phyloP scores from a whole-genome alignment of 2,888 invertebrate genomes.

The Cheiracanthium punctorium region DNA sequence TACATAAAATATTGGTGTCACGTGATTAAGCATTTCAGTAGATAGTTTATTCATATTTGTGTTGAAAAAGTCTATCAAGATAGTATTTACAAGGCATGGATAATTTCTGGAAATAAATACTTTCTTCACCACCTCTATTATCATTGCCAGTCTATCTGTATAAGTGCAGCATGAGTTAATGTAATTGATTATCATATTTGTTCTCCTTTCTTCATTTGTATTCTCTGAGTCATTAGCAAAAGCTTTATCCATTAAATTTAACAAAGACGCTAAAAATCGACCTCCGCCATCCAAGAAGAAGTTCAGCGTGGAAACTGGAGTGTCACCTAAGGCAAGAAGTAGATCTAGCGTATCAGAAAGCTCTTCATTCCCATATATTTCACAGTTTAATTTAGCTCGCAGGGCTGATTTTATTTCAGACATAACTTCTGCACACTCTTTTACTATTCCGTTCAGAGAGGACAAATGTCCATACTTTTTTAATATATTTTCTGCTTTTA shows the following conservation, averaged over 20 bases:
- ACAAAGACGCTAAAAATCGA: neutral
- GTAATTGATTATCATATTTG: neutral
- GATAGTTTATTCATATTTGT: neutral
- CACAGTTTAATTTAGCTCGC: constrained; percentile 8
- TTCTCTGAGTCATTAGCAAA: neutral
- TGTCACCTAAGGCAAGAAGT: constrained; percentile 12
- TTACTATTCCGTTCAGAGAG: neutral
- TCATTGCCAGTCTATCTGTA: neutral
- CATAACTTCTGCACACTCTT: neutral
- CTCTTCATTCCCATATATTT: constrained; percentile 2
- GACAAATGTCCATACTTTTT: constrained; percentile 9
- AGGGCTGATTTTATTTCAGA: neutral
- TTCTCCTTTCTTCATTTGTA: neutral
- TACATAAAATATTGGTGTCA: constrained; percentile 1
- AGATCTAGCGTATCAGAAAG: constrained; percentile 4
- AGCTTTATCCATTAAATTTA: neutral
- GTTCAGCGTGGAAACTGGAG: neutral
- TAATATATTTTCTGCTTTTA: constrained; percentile 1
- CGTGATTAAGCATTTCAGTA: neutral
- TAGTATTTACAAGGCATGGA: neutral
- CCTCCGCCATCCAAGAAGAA: neutral
- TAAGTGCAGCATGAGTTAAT: constrained; percentile 7
- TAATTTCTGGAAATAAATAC: constrained; percentile 15
- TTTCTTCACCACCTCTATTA: neutral
- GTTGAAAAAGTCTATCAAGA: constrained; percentile 16